phyloP scores from a whole-genome alignment of 2,888 invertebrate species.

The Parasteatoda lunata region DNA sequence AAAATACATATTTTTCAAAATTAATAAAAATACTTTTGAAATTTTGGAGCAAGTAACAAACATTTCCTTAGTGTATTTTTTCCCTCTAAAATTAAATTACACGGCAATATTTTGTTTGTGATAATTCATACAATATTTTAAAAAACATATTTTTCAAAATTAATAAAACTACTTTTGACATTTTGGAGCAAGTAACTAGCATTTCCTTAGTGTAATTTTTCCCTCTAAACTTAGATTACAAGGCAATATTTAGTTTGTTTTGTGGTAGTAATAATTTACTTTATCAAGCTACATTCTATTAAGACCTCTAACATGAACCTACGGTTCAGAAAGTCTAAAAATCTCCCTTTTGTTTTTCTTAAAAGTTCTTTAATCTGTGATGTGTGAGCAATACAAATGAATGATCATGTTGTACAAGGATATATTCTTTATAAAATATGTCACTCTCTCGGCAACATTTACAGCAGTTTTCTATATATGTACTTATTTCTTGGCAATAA shows the following conservation, averaged over 20 bases:
- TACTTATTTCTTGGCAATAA: conserved; percentile 55
- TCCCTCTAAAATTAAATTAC: too few species aligned
- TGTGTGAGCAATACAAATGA: conserved; percentile 65
- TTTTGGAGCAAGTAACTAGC: too few species aligned
- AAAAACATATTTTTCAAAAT: too few species aligned
- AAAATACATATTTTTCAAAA: too few species aligned
- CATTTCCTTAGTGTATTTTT: too few species aligned
- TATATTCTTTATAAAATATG: conserved; percentile 64
- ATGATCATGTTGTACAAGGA: conserved; percentile 65
- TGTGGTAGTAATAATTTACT: neutral
- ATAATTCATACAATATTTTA: too few species aligned
- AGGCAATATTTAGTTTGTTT: neutral
- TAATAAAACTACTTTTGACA: too few species aligned
- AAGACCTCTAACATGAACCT: conserved; percentile 45
- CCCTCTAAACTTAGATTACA: too few species aligned
- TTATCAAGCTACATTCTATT: conserved; percentile 46
- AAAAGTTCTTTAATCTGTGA: conserved; percentile 55
- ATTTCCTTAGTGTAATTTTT: too few species aligned
- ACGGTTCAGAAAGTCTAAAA: conserved; percentile 61
- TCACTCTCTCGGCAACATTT: conserved; percentile 58
- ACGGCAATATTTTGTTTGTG: neutral
- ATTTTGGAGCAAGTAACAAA: too few species aligned
- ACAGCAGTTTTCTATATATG: conserved; percentile 57
- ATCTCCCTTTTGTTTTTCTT: conserved; percentile 45
- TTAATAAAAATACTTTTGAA: too few species aligned